phyloP scores from a whole-genome alignment of 2,113 vertebrate genomes.

The Ophthalmolycus amberensis region DNA sequence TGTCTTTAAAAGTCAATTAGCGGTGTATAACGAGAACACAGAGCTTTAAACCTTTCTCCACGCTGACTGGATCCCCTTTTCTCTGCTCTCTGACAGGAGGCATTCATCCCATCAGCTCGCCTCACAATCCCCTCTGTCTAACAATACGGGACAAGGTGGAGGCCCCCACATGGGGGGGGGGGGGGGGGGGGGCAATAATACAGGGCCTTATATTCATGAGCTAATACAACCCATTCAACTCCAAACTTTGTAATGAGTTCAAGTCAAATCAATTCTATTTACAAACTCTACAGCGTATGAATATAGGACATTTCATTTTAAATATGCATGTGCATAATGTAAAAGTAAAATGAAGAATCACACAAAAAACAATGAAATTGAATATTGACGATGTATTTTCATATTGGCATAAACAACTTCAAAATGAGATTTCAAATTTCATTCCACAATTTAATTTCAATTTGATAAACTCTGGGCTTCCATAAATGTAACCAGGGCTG shows the following conservation, averaged over 20 bases:
- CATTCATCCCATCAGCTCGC: constrained; percentile 61
- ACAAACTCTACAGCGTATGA: neutral
- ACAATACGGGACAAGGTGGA: constrained; percentile 27
- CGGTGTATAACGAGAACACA: constrained; percentile 29
- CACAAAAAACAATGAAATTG: neutral
- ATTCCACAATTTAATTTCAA: no score
- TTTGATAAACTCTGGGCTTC: neutral
- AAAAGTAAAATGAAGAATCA: neutral
- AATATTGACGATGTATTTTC: neutral
- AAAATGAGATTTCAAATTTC: neutral
- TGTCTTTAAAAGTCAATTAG: constrained; percentile 61
- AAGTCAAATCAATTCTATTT: no score
- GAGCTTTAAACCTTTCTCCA: constrained; percentile 37
- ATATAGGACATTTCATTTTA: no score
- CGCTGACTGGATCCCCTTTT: constrained; percentile 29
- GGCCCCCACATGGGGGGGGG: constrained; percentile 1
- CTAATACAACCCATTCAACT: constrained; percentile 79
- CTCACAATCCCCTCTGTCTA: constrained; percentile 14
- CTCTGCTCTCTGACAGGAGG: constrained; percentile 52
- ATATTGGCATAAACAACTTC: neutral
- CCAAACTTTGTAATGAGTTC: constrained; percentile 3
- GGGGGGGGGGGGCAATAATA: constrained; percentile 78
- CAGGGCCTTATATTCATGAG: constrained; percentile 88
- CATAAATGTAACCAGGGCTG: no score
- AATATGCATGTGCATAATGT: neutral